Conservation (phyloP, 2,113 vertebrate genomes). For the Gila orcuttii region DNA sequence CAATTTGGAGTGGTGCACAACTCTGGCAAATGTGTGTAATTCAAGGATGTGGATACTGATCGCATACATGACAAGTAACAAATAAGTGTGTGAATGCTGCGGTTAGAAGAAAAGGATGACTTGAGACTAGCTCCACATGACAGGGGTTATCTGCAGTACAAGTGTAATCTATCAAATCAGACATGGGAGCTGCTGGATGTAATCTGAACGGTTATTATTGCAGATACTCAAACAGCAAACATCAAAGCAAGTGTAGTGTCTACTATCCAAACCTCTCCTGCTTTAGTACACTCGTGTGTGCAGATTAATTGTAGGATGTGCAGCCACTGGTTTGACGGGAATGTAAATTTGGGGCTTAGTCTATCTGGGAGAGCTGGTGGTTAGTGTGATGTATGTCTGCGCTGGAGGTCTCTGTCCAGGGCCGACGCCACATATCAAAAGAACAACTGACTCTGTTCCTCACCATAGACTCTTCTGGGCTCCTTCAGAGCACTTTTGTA, state of each 20-base stretch:
- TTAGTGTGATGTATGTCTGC: conserved; percentile 40
- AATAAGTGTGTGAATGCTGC: conserved; percentile 19
- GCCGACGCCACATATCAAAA: conserved; percentile 42
- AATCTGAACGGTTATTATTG: conserved; percentile 17
- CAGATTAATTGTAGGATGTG: conserved; percentile 24
- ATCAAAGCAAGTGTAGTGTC: conserved; percentile 3
- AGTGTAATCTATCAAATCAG: conserved; percentile 18
- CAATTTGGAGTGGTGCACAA: neutral
- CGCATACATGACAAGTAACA: neutral
- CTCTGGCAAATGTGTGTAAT: neutral
- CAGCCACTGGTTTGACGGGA: conserved; percentile 16
- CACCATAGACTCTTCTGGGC: neutral
- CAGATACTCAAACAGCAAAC: neutral
- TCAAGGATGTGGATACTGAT: neutral
- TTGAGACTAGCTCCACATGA: neutral
- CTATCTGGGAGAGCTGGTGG: neutral
- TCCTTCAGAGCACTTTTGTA: neutral
- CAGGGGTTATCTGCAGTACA: conserved; percentile 9
- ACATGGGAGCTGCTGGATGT: conserved; percentile 15
- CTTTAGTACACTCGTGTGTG: neutral
- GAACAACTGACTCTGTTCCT: neutral
- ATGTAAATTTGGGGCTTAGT: conserved; percentile 50
- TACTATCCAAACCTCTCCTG: conserved; percentile 14
- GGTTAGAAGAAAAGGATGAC: neutral
- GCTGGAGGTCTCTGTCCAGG: conserved; percentile 40